A percentile compares a stretch with the other conserved stretches of the same genome.
Evolutionary conservation across 2,888 invertebrate genomes (phyloP).

Genomic region (Panzeria rudis): DNA sequence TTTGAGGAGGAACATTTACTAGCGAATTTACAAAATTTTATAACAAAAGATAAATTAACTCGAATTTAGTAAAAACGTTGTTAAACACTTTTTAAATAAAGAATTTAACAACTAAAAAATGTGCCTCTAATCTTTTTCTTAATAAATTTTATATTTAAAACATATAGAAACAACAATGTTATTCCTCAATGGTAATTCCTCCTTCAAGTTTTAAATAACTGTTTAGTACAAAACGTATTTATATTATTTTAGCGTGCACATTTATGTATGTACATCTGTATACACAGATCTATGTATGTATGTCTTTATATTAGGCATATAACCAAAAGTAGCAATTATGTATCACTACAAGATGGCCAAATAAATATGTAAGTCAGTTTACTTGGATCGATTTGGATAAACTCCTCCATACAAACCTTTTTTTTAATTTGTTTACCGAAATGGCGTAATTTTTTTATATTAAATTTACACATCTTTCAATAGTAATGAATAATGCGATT

Average conservation of each 20-base stretch:
- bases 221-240: not conserved
- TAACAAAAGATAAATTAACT: slow-evolving; percentile 15
- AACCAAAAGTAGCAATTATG: no score
- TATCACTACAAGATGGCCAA: no score
- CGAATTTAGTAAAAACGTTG: slow-evolving; percentile 33
- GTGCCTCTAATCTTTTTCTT: not conserved
- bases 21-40: not conserved
- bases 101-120: not conserved
- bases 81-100: slow-evolving; percentile 1
- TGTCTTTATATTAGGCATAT: not conserved
- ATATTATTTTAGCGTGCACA: not conserved
- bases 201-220: slow-evolving; percentile 6
- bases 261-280: not conserved
- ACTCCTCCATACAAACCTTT: no score
- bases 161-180: slow-evolving; percentile 1
- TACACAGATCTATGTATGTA: not conserved
- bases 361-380: no score
- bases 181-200: slow-evolving; percentile 1
- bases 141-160: not conserved
- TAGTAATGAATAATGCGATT: no score
- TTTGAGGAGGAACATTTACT: slow-evolving; percentile 4
- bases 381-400: no score
- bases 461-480: no score
- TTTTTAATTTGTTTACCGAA: no score
- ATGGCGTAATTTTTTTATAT: no score